A percentile compares a stretch with the other conserved stretches of the same genome.
These are phyloP conservation scores for Cynodonichthys magdalenae DNA, from an alignment of 2,797 vertebrate species.

Conservation along the genomic window DNA sequence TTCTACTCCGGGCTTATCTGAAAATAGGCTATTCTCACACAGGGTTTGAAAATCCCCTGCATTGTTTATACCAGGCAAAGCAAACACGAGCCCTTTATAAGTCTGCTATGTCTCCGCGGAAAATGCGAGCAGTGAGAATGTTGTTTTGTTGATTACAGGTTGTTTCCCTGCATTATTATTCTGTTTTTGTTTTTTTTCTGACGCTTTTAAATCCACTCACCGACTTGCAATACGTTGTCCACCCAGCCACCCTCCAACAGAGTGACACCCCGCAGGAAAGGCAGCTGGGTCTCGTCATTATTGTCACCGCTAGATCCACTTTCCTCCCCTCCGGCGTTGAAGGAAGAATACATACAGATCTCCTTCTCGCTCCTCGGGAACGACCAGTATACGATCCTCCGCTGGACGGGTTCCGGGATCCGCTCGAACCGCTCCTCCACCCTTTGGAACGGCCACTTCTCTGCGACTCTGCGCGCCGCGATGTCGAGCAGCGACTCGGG, in stretches of 20 bases:
- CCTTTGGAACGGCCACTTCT: constrained; percentile 98
- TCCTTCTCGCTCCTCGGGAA: constrained; percentile 97
- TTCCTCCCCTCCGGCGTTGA: constrained; percentile 93
- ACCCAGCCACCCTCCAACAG: constrained; percentile 95
- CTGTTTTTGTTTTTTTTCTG: constrained; percentile 30
- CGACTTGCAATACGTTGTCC: constrained; percentile 98
- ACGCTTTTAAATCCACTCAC: constrained; percentile 84
- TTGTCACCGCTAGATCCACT: constrained; percentile 83
- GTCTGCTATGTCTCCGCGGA: constrained; percentile 50
- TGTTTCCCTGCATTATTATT: constrained; percentile 23
- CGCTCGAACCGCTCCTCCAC: constrained; percentile 97
- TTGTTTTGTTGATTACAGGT: constrained; percentile 38
- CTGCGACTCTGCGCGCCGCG: constrained; percentile 93
- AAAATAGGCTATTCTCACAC: constrained; percentile 73
- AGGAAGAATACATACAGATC: constrained; percentile 99
- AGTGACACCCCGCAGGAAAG: constrained; percentile 95
- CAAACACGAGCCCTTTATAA: constrained; percentile 63
- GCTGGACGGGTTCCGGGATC: constrained; percentile 97
- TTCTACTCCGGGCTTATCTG: constrained; percentile 74
- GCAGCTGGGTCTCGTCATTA: constrained; percentile 92
- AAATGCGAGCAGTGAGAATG: constrained; percentile 45
- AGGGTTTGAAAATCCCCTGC: constrained; percentile 70
- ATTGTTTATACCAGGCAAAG: constrained; percentile 70
- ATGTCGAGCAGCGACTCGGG: constrained; percentile 96
- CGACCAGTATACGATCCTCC: constrained; percentile 98